Base-by-base conservation (phyloP, 2,113 vertebrate genomes). In the Australoheros scitulus region DNA sequence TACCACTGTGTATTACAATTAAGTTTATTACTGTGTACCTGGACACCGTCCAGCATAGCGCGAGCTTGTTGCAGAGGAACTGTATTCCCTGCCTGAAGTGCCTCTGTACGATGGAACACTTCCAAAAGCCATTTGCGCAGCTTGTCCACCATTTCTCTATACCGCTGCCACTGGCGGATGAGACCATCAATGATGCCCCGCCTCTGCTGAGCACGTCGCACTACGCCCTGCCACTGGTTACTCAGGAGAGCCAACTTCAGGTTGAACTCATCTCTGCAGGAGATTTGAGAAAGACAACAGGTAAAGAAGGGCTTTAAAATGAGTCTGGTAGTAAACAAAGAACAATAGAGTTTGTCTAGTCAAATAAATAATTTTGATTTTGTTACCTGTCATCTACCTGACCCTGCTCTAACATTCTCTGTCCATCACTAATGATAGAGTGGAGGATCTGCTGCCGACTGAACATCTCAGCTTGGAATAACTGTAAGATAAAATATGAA, bases 401-500 rank as follows among this genome's bases (percentile, higher is more conserved):
- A 87, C 97, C 98, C 96, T 99, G 98, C 92, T 99, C 98, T 52
- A 99, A 92, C 92, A 99, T 97, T 84, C 80, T 96, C 74, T 99
- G 98, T 24, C 98, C 98, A 80, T 99, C 98, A 82, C 93, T 95
- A 91, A 99, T 98, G 89, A 99, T 99, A 0, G 98, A 99, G 93
- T 99, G 98, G 61, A 99, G 96, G 93, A 99, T 98, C 95, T 99
- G 98, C 91, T 99, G 98, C 57, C 98, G 96, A 81, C 98, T 99
- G 94, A 99, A 99, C 97, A 99, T 99, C 96, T 99, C 98, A 1
- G 98, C 97, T 94, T 99, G 98, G 94, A 99, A 99, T 59, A 99
- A 94, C 98, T 99, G 89, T 26, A 63, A 61, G 17, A 89, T 2
- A 80, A 74, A 32, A 77, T 52, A 72, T 11, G 8, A 3, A 50